Conservation (phyloP, 2,113 vertebrate genomes). For the Boulengeromyrus knoepffleri region DNA sequence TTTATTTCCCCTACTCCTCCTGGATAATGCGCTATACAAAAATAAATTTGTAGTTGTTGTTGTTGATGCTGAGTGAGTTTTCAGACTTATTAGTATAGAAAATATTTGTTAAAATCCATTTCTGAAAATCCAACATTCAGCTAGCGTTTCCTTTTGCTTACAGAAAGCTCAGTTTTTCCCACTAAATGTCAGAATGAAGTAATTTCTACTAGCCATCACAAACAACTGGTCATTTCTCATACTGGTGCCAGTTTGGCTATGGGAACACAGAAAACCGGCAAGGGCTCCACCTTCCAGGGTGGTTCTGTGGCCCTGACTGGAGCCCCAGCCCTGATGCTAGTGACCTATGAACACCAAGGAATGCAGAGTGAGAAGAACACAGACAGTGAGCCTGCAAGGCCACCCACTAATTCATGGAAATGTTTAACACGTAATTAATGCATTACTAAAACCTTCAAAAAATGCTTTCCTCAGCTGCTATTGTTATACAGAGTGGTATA, state of each 20-base stretch:
- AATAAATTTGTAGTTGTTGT: too few relatives aligned
- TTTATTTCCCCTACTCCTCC: too few relatives aligned
- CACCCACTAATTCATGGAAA: neutral
- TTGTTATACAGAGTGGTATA: neutral
- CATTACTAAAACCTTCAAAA: neutral
- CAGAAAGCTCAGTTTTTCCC: neutral
- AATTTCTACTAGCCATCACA: neutral
- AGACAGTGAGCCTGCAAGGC: neutral
- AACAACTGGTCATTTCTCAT: neutral
- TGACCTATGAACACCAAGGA: neutral
- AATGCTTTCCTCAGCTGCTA: neutral
- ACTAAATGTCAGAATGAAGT: neutral
- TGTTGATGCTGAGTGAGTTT: neutral
- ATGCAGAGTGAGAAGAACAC: neutral
- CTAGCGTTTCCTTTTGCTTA: neutral
- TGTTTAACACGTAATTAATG: neutral
- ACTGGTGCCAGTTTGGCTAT: neutral
- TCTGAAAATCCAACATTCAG: neutral
- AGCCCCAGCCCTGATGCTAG: neutral
- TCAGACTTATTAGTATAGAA: neutral
- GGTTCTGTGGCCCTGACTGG: neutral
- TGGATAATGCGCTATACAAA: too few relatives aligned
- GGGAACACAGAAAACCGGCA: neutral
- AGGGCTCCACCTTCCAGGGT: neutral
- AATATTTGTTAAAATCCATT: neutral